Evolutionary conservation across 2,797 vertebrate species (phyloP).

Genomic region (Neosalanx taihuensis): DNA sequence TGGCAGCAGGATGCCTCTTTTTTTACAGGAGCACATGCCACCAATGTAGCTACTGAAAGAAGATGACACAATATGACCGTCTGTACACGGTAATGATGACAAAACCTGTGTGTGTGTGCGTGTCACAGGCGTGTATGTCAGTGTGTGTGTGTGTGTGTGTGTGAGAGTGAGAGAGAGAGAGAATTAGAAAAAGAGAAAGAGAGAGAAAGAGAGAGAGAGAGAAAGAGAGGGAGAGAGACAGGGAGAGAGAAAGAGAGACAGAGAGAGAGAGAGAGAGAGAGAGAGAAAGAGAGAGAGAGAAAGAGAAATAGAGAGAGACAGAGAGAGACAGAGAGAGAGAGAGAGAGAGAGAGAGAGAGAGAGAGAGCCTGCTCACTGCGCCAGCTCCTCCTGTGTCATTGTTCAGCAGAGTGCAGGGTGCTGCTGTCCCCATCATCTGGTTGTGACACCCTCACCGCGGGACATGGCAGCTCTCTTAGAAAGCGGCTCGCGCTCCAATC

Average conservation of each 20-base stretch:
- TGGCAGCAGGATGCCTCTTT: neutral
- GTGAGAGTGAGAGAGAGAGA: neutral
- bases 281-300: too few relatives aligned
- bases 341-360: neutral
- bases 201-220: too few relatives aligned
- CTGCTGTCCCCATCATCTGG: constrained; percentile 67
- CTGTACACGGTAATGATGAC: constrained; percentile 1
- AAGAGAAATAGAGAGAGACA: too few relatives aligned
- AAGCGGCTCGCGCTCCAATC: constrained; percentile 71
- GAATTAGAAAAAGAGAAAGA: too few relatives aligned
- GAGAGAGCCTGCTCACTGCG: neutral
- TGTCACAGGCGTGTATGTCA: neutral
- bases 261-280: constrained; percentile 1
- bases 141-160: neutral
- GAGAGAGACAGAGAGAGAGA: too few relatives aligned
- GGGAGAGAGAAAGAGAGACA: too few relatives aligned
- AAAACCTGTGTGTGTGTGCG: neutral
- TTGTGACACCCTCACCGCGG: constrained; percentile 73
- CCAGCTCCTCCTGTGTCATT: constrained; percentile 53
- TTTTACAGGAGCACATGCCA: neutral
- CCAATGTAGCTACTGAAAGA: neutral
- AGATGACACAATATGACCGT: neutral
- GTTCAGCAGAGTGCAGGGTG: constrained; percentile 55
- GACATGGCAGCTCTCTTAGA: constrained; percentile 79
- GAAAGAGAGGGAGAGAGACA: too few relatives aligned